These are phyloP conservation scores for Hyposoter didymator DNA, from an alignment of 2,888 invertebrate genomes.

Conservation along the genomic window DNA sequence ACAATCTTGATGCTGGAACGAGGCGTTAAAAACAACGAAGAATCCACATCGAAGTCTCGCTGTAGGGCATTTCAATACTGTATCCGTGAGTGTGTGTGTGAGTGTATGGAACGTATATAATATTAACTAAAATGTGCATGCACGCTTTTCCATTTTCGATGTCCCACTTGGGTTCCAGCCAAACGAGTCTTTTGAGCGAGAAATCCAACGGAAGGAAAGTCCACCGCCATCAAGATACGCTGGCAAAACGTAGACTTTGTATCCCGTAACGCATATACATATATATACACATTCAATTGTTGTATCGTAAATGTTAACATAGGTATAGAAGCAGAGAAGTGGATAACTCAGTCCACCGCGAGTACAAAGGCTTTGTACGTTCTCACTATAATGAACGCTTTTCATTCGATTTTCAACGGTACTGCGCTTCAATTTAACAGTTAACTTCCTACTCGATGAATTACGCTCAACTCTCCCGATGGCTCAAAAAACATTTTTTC, in stretches of 20 bases:
- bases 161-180: constrained; percentile 55
- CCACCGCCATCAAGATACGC: constrained; percentile 45
- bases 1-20: neutral
- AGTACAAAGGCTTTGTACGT: constrained; percentile 61
- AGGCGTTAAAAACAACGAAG: neutral
- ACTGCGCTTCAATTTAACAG: constrained; percentile 61
- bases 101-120: neutral
- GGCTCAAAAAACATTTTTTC: constrained; percentile 8
- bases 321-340: constrained; percentile 24
- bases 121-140: constrained; percentile 15
- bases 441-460: constrained; percentile 54
- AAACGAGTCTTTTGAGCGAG: constrained; percentile 51
- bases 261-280: neutral
- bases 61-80: neutral
- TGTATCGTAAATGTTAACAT: constrained; percentile 19
- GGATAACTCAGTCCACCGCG: constrained; percentile 46
- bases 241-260: constrained; percentile 28
- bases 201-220: constrained; percentile 25
- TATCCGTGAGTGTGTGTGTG: neutral
- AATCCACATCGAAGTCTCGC: neutral
- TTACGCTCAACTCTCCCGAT: constrained; percentile 36
- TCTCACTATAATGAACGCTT: constrained; percentile 60
- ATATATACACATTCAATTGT: neutral
- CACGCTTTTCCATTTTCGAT: constrained; percentile 44
- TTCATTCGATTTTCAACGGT: constrained; percentile 58